Percentiles rank a stretch among this genome's conserved stretches.
Evolutionary conservation across 2,113 vertebrate species (phyloP).

Genomic region (Chitala chitala): DNA sequence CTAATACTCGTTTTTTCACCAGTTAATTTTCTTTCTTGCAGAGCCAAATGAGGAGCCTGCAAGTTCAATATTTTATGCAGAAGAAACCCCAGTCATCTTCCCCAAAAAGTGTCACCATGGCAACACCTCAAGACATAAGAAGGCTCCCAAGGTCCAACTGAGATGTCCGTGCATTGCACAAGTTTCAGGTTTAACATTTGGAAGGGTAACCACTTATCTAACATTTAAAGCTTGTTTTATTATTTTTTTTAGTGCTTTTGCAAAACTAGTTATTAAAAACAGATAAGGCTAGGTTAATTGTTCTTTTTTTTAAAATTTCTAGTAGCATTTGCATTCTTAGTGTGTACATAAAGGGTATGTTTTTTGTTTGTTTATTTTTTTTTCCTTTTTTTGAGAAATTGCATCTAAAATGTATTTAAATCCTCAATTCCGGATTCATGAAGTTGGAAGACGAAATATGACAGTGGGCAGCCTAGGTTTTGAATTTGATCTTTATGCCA

Average conservation of each 20-base stretch:
- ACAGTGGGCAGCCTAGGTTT: conserved; percentile 3
- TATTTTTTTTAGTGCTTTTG: conserved; percentile 60
- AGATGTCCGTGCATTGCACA: conserved; percentile 53
- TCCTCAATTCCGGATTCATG: conserved; percentile 19
- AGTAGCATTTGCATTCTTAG: conserved; percentile 53
- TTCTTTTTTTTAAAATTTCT: conserved; percentile 24
- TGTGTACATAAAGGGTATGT: conserved; percentile 33
- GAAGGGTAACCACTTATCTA: conserved; percentile 78
- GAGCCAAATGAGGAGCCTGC: conserved; percentile 14
- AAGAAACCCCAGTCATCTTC: conserved; percentile 14
- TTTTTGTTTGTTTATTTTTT: conserved; percentile 21
- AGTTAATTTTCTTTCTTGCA: conserved; percentile 9
- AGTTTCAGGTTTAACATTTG: conserved; percentile 45
- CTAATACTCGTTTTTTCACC: too few species aligned
- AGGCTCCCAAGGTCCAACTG: conserved; percentile 61
- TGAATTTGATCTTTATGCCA: not conserved
- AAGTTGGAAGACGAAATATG: not conserved
- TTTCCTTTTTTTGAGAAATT: conserved; percentile 25
- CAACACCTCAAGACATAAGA: conserved; percentile 49
- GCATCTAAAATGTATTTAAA: not conserved
- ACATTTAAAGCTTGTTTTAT: conserved; percentile 64
- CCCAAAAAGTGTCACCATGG: conserved; percentile 29
- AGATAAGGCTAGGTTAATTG: conserved; percentile 28
- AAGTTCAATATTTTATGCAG: conserved; percentile 28
- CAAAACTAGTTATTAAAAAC: conserved; percentile 59